A percentile compares a stretch with the other conserved stretches of the same genome.
These are phyloP conservation scores for Ginglymostoma cirratum DNA, from an alignment of 2,113 vertebrate species.

Conservation along the genomic window DNA sequence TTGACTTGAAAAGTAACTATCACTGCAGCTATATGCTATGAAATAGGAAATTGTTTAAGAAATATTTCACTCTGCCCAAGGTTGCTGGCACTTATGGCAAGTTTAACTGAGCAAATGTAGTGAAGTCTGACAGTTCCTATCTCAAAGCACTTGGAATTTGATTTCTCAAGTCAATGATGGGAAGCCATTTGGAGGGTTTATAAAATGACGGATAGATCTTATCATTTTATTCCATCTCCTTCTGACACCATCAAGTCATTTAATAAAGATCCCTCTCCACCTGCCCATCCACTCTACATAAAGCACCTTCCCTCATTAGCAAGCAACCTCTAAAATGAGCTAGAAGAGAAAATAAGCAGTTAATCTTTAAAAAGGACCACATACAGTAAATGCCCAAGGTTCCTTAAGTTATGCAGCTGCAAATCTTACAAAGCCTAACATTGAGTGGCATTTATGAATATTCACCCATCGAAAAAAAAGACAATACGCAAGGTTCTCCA, in stretches of 20 bases:
- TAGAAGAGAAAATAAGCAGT: not conserved
- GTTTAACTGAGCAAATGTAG: not conserved
- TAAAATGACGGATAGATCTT: not conserved
- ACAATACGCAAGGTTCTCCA: not conserved
- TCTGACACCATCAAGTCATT: not conserved
- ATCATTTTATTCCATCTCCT: not conserved
- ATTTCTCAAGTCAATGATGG: not conserved
- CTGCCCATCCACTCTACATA: not conserved
- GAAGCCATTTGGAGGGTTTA: not conserved
- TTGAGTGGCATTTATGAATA: not conserved
- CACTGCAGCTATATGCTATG: not conserved
- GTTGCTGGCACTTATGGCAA: not conserved
- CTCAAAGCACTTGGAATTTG: not conserved
- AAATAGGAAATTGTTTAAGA: not conserved
- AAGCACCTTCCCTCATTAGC: not conserved
- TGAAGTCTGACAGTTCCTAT: not conserved
- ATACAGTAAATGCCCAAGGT: not conserved
- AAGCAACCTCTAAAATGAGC: not conserved
- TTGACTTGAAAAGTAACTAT: not conserved
- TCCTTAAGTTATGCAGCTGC: not conserved
- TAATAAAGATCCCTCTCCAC: not conserved
- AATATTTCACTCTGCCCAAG: not conserved
- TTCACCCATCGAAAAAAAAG: not conserved
- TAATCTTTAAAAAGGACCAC: not conserved
- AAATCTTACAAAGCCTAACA: not conserved